Base-by-base conservation (phyloP, 2,797 vertebrate species). In the Harpagifer antarcticus region DNA sequence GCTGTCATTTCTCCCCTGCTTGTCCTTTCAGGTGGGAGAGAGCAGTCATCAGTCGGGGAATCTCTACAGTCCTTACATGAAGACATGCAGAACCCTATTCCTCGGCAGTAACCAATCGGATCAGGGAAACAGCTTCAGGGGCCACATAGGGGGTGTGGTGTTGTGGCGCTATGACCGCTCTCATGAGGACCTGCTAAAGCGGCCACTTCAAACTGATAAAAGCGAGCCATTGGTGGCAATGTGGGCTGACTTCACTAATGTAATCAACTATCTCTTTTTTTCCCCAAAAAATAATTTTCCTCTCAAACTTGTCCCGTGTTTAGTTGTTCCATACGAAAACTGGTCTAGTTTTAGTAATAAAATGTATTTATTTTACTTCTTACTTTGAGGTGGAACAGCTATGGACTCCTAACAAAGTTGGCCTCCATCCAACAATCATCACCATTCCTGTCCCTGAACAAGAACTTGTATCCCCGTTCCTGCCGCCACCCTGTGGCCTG, bases 31-130 rank as follows among this genome's bases (percentile, higher is more conserved):
- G 93, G 91, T 98, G 31, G 96, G 96, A 37, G 96, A 93, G 1
- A 95, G 95, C 12, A 15, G 69, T 0, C 88, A 94, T 59, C 98
- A 98, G 84, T 86, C 87, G 0, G 98, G 98, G 0, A 86, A 97
- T 59, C 93, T 99, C 66, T 95, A 97, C 88, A 98, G 97, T 10
- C 60, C 94, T 19, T 99, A 96, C 89, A 98, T 99, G 95, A 95
- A 94, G 43, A 93, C 95, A n/a, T 99, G 98, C 75, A 96, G 97
- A 67, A 93, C 91, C 2, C 85, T 99, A 60, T 94, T 99, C 77
- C 93, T 99, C 0, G 98, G 97, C 0, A 97, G 97, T 0, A 96
- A 97, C 12, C 96, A 90, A 70, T 97, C 96, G 1, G 95, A 95
- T 4, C 85, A 92, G 0, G 77, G 92, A 0, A 94, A 94, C 20